Evolutionary conservation across 2,888 invertebrate genomes (phyloP), one percentile per base, ranked within the genome.

Genomic region (Agonopterix alstromeriana): DNA sequence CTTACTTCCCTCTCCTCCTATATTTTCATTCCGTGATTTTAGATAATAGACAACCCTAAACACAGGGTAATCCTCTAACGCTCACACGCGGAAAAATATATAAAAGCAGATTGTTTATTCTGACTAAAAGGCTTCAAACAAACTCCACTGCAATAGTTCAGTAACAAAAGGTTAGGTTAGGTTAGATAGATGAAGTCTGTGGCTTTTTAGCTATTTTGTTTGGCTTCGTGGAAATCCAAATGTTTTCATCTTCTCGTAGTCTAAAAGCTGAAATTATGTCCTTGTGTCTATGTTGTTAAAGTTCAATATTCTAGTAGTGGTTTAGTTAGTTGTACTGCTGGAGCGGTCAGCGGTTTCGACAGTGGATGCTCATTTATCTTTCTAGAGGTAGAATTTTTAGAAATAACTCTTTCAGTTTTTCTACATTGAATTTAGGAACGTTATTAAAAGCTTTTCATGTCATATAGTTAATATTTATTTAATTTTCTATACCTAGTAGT

Each of bases 51-150:
- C 38, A 45, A 38, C 45, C 45, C 45, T 45, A 40, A 3, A 10
- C 12, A 8, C 7, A 2, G 40, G 27, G 45, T 40, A 45, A 57
- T 53, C 45, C 43, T 49, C 45, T 53, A 53, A 55, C 53, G 53
- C 51, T 53, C 45, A 53, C 49, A 49, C 46, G 36, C 38, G 43
- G 47, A 45, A 42, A 45, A 42, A 43, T 45, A 38, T 49, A 47
- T 48, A 40, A 45, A 27, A 42, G 41, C 36, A 41, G 47, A 45
- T 48, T 48, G 48, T 48, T 54, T 54, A 45, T 46, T 48, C 50
- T 12, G 43, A 48, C 45, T 17, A 42, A 48, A 45, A 36, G 43
- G 42, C n/a, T 27, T 42, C 42, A 42, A 42, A 38, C 38, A 10
- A 3, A 5, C 38, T 38, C 10, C 38, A 36, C 36, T 27, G 27